Conservation (phyloP, 2,888 invertebrate genomes). For the Willowsia nigromaculata region DNA sequence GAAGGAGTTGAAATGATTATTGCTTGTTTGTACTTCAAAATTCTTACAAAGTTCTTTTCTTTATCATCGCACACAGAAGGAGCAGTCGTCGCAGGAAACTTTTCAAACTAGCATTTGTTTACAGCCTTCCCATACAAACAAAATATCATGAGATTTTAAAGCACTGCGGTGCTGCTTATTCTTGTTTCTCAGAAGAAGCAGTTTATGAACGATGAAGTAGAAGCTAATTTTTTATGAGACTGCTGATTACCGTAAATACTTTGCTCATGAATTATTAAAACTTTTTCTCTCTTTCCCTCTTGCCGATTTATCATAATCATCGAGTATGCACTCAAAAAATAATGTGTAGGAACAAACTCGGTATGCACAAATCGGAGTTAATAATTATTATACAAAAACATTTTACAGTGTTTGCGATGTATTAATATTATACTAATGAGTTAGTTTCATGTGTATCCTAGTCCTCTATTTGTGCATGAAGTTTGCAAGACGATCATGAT, state of each 20-base stretch:
- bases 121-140: background rate
- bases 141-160: background rate
- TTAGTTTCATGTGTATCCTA: no score
- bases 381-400: no score
- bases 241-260: slow-evolving; percentile 40
- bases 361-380: background rate
- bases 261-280: slow-evolving; percentile 43
- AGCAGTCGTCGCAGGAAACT: background rate
- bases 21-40: slow-evolving; percentile 26
- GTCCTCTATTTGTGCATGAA: no score
- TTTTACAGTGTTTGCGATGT: no score
- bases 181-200: background rate
- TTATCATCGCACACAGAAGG: background rate
- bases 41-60: slow-evolving; percentile 1
- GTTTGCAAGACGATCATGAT: background rate
- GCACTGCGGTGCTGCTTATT: background rate
- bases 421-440: no score
- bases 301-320: slow-evolving; percentile 4
- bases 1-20: slow-evolving; percentile 19
- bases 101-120: background rate
- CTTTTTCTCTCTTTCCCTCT: background rate
- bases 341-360: background rate
- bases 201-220: background rate
- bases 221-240: slow-evolving; percentile 25
- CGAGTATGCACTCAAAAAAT: background rate